These are phyloP conservation scores for Hetaerina americana DNA, from an alignment of 1,140 invertebrate genomes.

Conservation along the genomic window DNA sequence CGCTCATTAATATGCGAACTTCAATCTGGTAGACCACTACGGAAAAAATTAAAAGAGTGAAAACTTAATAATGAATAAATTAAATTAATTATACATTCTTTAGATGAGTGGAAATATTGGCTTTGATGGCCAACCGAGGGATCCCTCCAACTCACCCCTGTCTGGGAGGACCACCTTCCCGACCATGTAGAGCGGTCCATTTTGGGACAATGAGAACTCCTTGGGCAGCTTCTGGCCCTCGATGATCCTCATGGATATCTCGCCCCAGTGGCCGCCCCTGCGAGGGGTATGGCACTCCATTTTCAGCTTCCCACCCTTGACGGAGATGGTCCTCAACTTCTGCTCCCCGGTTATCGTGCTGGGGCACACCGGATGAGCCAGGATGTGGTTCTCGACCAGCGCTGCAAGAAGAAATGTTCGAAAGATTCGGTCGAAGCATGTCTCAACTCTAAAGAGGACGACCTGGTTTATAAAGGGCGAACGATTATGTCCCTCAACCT, in stretches of 20 bases:
- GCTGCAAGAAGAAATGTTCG: background rate
- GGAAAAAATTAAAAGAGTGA: too few relatives aligned
- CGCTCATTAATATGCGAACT: too few relatives aligned
- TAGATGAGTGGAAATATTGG: too few relatives aligned
- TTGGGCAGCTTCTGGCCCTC: conserved; percentile 23
- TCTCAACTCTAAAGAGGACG: too few relatives aligned
- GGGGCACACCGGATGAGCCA: conserved; percentile 32
- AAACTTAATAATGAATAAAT: too few relatives aligned
- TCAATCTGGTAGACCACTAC: too few relatives aligned
- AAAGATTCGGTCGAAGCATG: too few relatives aligned
- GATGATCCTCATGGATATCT: background rate
- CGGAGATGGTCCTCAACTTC: conserved; percentile 24
- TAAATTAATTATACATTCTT: too few relatives aligned
- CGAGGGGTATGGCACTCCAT: conserved; percentile 26
- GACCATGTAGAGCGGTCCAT: conserved; percentile 32
- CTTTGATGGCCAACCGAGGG: too few relatives aligned
- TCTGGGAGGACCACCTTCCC: conserved; percentile 32
- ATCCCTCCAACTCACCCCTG: conserved; percentile 28
- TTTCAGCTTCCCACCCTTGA: conserved; percentile 18
- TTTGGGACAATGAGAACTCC: conserved; percentile 27
- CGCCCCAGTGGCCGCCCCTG: conserved; percentile 20
- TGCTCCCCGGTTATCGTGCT: conserved; percentile 32
- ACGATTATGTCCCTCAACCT: too few relatives aligned
- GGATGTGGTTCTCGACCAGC: conserved; percentile 31
- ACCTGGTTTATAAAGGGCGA: too few relatives aligned